Base-by-base conservation (phyloP, 2,113 vertebrate species). In the Bubo bubo region DNA sequence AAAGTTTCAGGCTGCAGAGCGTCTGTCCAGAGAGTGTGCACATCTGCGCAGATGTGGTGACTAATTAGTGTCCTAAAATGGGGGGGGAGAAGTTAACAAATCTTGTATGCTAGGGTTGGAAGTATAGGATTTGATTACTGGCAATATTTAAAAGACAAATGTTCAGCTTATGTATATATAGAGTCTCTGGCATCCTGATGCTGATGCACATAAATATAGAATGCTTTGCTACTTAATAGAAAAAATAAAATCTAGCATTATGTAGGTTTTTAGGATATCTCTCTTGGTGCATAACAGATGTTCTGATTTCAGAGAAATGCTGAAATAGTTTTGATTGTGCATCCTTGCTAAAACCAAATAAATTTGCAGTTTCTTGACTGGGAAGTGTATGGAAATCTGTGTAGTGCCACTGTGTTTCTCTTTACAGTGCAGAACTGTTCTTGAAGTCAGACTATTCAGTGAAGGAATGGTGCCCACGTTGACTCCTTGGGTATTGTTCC, bases 181-280 rank as follows among this genome's bases (percentile, higher is more conserved):
- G 60, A 75, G 22, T 85, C 62, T 30, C 49, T 82, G 45, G 39
- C 30, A 88, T 56, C 37, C 79, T 88, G 52, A 70, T 84, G 59
- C 45, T 79, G 41, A 90, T 66, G 63, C 37, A 60, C 10, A 79
- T 53, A 79, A 91, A 84, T 87, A 88, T 13, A 45, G 49, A 93
- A 75, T 68, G 34, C 12, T 90, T 72, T 63, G 12, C 66, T 93
- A 21, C 73, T 52, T 56, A 87, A 56, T 9, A 94, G 81, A 75
- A 94, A 39, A 82, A 96, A 86, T 58, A 83, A 92, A 86, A 75
- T 79, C 19, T 58, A 73, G 27, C 13, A 23, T 91, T 90, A 91
- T 91, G 56, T 91, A 90, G 74, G 90, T 88, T 96, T 97, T 93
- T 91, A 95, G 90, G 93, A 70, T 79, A 79, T 18, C 27, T 95